A percentile compares a stretch with the other conserved stretches of the same genome.
These are phyloP conservation scores for Eublepharis macularius DNA, from an alignment of 2,113 vertebrate species.

Conservation along the genomic window DNA sequence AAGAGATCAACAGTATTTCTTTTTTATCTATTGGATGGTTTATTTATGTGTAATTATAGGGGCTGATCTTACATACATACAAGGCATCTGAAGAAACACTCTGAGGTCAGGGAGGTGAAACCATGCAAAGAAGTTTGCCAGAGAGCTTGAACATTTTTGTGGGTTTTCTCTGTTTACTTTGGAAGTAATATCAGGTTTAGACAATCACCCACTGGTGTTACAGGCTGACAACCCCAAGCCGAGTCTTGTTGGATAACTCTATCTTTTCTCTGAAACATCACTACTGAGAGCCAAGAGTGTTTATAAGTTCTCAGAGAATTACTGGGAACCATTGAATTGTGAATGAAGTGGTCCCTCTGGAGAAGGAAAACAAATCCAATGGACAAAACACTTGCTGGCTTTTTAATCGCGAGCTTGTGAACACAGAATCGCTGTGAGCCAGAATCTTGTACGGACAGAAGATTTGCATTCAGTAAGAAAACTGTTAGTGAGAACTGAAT, in stretches of 20 bases:
- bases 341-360: slow-evolving; percentile 29
- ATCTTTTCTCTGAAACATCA: background rate
- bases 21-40: slow-evolving; percentile 24
- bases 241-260: background rate
- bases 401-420: background rate
- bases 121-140: background rate
- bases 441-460: background rate
- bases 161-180: slow-evolving; percentile 59
- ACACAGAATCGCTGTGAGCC: background rate
- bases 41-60: slow-evolving; percentile 37
- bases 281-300: background rate
- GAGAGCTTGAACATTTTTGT: slow-evolving; percentile 48
- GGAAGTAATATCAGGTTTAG: slow-evolving; percentile 57
- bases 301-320: background rate
- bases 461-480: background rate
- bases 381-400: background rate
- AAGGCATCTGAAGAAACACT: background rate
- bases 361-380: slow-evolving; percentile 1
- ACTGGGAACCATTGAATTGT: slow-evolving; percentile 28
- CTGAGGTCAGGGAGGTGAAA: slow-evolving; percentile 60
- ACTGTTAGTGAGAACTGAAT: background rate
- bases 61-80: background rate
- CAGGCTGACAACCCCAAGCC: slow-evolving; percentile 13
- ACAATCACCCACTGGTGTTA: slow-evolving; percentile 30
- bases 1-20: slow-evolving; percentile 52